Evolutionary conservation across 2,888 invertebrate genomes (phyloP), one percentile per base, ranked within the genome.

Genomic region (Sinohyriopsis cumingii): DNA sequence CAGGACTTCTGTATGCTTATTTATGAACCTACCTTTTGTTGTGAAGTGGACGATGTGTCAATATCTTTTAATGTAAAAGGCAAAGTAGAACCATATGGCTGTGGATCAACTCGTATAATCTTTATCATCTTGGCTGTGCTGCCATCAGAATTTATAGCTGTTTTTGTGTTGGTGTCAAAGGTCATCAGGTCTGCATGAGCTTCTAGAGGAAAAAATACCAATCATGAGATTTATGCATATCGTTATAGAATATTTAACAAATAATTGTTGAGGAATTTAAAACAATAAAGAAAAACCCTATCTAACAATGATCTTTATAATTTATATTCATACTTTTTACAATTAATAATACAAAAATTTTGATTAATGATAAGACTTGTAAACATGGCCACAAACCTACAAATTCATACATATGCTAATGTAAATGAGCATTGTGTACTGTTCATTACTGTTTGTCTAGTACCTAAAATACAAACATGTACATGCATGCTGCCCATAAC

Each of bases 21-120:
- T 62, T n/a, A 22, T 45, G 18, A 18, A 61, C 63, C 65, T 71
- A 79, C 79, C 68, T 74, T 74, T 66, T 73, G 64, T 54, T 65
- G 62, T 67, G 69, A 57, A 59, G 77, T 55, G 55, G 68, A 59
- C 56, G 69, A 68, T 33, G 68, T 62, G 15, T 68, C 71, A n/a
- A 83, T 68, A 67, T 86, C 86, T 69, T 83, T 82, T 78, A 85
- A 77, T 22, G 86, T 84, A 67, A 86, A 86, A 9, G 86, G 86
- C 54, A 86, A 69, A 19, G 80, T 77, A 54, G 80, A 76, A 57
- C 64, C 20, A 18, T 24, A 56, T 5, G 54, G 55, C 45, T 53
- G 53, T 33, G 71, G 63, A 3, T 69, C 71, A 5, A 79, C 72
- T 69, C 78, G 76, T 59, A 80, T 79, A 63, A 80, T 80, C 69